Evolutionary conservation across 2,113 vertebrate genomes (phyloP).

Genomic region (Calypte anna): DNA sequence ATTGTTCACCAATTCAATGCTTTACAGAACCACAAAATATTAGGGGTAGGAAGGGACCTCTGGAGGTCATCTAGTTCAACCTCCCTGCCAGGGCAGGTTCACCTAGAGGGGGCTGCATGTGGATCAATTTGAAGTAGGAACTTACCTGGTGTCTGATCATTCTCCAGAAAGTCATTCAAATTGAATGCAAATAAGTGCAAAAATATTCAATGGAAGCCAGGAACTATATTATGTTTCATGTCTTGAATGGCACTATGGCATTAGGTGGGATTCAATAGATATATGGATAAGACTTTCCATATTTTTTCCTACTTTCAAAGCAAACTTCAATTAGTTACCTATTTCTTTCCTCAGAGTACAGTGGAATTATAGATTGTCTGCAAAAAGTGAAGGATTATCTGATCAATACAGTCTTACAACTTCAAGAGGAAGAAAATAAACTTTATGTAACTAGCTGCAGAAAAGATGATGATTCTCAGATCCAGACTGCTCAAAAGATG

Average conservation of each 20-base stretch:
- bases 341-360: constrained; percentile 44
- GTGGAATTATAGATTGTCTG: constrained; percentile 49
- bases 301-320: neutral
- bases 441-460: constrained; percentile 11
- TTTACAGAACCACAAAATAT: neutral
- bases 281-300: neutral
- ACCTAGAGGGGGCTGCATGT: too few species aligned
- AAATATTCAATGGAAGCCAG: neutral
- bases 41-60: too few species aligned
- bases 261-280: neutral
- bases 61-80: too few species aligned
- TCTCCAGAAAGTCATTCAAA: neutral
- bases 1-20: neutral
- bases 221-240: neutral
- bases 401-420: constrained; percentile 33
- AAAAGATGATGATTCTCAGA: neutral
- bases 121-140: neutral
- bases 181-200: neutral
- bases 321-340: neutral
- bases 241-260: neutral
- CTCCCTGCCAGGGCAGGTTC: too few species aligned
- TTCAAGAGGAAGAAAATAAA: constrained; percentile 64
- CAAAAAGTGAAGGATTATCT: constrained; percentile 61
- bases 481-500: constrained; percentile 20
- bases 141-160: neutral